These are phyloP conservation scores for Athene cunicularia DNA, from an alignment of 2,113 vertebrate genomes.

Conservation along the genomic window DNA sequence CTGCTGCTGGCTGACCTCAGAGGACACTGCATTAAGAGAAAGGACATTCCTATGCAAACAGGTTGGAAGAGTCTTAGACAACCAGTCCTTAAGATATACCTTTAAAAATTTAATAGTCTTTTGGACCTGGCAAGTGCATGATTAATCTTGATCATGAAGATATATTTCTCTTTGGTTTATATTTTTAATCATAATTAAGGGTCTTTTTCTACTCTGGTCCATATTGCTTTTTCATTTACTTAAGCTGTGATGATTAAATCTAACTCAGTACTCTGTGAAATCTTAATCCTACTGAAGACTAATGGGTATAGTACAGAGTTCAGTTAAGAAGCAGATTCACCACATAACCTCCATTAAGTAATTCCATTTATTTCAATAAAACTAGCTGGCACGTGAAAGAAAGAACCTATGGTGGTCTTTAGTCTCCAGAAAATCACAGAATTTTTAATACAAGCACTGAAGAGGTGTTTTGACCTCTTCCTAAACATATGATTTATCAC, in stretches of 20 bases:
- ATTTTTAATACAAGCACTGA: constrained; percentile 33
- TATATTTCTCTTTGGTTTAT: constrained; percentile 23
- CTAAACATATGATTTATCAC: neutral
- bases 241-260: constrained; percentile 32
- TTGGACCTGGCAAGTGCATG: neutral
- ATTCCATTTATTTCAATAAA: constrained; percentile 54
- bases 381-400: neutral
- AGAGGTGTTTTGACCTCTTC: neutral
- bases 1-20: neutral
- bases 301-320: constrained; percentile 14
- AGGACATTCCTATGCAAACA: neutral
- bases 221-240: constrained; percentile 28
- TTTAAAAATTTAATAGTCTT: neutral
- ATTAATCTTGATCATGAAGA: constrained; percentile 7
- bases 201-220: neutral
- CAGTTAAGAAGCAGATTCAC: constrained; percentile 39
- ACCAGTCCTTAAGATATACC: neutral
- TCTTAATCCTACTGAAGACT: constrained; percentile 15
- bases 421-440: constrained; percentile 1
- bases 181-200: constrained; percentile 39
- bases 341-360: constrained; percentile 35
- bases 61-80: neutral
- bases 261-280: constrained; percentile 23
- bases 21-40: neutral
- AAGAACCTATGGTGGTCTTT: neutral